phyloP scores from a whole-genome alignment of 1,140 invertebrate species.

The Eumeta japonica region DNA sequence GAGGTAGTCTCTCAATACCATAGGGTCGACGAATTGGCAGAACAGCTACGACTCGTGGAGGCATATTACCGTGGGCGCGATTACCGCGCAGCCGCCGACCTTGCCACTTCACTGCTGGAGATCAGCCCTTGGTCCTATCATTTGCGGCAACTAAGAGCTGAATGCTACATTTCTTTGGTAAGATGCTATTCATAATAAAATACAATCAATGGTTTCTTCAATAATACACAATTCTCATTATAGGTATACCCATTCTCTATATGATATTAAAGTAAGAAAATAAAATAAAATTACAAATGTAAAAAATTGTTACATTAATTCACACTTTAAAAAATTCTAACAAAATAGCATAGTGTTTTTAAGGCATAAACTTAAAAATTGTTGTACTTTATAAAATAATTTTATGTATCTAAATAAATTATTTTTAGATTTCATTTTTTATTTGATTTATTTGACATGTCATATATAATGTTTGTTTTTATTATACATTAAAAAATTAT shows the following conservation, averaged over 20 bases:
- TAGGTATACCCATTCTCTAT: too few relatives aligned
- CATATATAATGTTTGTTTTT: conserved; percentile 3
- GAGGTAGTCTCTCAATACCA: conserved; percentile 70
- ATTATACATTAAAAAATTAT: too few relatives aligned
- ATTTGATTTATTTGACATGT: too few relatives aligned
- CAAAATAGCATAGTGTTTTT: too few relatives aligned
- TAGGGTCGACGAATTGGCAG: conserved; percentile 64
- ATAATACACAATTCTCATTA: too few relatives aligned
- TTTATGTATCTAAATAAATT: too few relatives aligned
- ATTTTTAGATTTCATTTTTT: too few relatives aligned
- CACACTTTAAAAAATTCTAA: too few relatives aligned
- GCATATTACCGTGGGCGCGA: conserved; percentile 67
- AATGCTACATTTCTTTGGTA: conserved; percentile 72
- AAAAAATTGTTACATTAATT: too few relatives aligned
- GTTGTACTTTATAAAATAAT: not conserved
- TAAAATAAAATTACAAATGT: too few relatives aligned
- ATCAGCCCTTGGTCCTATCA: conserved; percentile 85
- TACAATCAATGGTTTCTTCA: not conserved
- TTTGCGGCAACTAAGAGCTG: conserved; percentile 81
- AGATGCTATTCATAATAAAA: conserved; percentile 8
- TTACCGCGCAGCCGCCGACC: conserved; percentile 67
- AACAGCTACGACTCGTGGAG: conserved; percentile 69
- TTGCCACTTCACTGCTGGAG: conserved; percentile 77
- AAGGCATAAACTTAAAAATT: conserved; percentile 1
- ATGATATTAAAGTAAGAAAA: too few relatives aligned